These are phyloP conservation scores for Rhynchotus rufescens DNA, from an alignment of 2,797 vertebrate genomes.

Conservation along the genomic window DNA sequence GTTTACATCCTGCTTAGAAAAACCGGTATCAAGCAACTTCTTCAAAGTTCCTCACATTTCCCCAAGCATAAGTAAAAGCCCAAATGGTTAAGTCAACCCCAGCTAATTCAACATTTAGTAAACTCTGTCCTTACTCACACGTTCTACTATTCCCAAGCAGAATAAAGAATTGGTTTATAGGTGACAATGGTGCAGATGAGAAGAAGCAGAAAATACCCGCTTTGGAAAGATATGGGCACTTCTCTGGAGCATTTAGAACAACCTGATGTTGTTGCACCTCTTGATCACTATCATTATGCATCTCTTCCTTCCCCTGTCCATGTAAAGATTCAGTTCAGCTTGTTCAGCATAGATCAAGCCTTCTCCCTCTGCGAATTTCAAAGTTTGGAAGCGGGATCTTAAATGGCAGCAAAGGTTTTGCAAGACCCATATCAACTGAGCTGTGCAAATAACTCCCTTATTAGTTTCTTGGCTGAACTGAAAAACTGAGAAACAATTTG, in stretches of 20 bases:
- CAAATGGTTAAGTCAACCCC: slow-evolving; percentile 32
- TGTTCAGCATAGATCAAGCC: background rate
- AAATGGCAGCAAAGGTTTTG: background rate
- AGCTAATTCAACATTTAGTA: slow-evolving; percentile 36
- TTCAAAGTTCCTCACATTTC: slow-evolving; percentile 28
- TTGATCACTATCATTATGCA: background rate
- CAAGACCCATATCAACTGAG: background rate
- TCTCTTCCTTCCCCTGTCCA: background rate
- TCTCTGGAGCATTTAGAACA: background rate
- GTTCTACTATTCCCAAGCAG: slow-evolving; percentile 42
- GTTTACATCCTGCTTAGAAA: slow-evolving; percentile 26
- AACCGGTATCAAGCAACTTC: slow-evolving; percentile 28
- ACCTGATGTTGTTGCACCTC: background rate
- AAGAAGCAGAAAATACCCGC: slow-evolving; percentile 60
- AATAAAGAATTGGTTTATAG: slow-evolving; percentile 45
- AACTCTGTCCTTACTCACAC: slow-evolving; percentile 57
- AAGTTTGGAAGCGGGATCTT: background rate
- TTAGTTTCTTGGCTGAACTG: slow-evolving; percentile 18
- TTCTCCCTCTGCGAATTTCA: background rate
- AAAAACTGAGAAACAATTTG: background rate
- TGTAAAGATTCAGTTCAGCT: background rate
- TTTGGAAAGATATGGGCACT: slow-evolving; percentile 16
- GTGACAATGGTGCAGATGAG: slow-evolving; percentile 40
- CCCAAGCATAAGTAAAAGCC: slow-evolving; percentile 15
- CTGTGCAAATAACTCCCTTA: background rate